These are phyloP conservation scores for Opisthocomus hoazin DNA, from an alignment of 2,113 vertebrate species.

Conservation along the genomic window DNA sequence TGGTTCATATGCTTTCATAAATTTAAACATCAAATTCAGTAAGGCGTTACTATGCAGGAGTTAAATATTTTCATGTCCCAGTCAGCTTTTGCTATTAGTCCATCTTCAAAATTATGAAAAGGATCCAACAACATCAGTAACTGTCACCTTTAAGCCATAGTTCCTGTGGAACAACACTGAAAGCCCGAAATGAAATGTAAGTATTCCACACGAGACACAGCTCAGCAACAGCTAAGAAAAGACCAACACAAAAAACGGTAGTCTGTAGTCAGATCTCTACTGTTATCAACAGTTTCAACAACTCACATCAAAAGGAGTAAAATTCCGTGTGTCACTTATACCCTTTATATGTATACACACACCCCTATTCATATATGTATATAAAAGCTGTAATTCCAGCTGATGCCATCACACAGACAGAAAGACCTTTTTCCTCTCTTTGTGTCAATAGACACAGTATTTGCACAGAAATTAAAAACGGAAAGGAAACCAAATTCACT, in stretches of 20 bases:
- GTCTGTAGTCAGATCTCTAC: not conserved
- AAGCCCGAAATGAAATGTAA: not conserved
- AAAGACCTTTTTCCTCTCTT: not conserved
- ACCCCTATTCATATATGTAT: not conserved
- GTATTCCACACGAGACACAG: not conserved
- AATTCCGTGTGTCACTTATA: not conserved
- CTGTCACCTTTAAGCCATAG: not conserved
- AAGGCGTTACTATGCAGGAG: not conserved
- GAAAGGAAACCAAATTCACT: not conserved
- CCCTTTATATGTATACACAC: not conserved
- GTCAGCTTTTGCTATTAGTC: not conserved
- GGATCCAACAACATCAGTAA: not conserved
- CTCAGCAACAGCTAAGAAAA: not conserved
- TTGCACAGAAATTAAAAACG: not conserved
- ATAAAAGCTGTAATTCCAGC: not conserved
- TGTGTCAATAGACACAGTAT: not conserved
- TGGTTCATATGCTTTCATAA: not conserved
- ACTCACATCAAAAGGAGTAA: not conserved
- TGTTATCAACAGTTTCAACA: not conserved
- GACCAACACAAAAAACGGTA: not conserved
- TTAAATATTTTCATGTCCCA: not conserved
- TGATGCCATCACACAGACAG: not conserved
- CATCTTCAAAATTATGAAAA: not conserved
- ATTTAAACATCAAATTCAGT: not conserved
- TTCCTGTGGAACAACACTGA: not conserved